These are phyloP conservation scores for Leucoptera coffeella DNA, from an alignment of 2,888 invertebrate genomes.

Conservation along the genomic window DNA sequence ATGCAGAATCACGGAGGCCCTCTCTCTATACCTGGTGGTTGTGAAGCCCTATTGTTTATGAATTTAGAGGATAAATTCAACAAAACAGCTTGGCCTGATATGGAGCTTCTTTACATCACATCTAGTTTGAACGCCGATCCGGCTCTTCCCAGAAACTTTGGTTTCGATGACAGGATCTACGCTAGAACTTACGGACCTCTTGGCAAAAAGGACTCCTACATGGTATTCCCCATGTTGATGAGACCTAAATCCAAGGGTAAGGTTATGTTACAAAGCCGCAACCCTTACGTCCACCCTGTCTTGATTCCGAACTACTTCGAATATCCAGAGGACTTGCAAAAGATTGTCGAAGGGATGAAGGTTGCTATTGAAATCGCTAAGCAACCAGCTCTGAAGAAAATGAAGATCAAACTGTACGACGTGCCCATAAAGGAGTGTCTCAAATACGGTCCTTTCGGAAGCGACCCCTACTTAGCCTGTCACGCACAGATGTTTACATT, in stretches of 20 bases:
- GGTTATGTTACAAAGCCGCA: constrained; percentile 59
- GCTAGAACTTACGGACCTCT: constrained; percentile 27
- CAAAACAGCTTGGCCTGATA: constrained; percentile 54
- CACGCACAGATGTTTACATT: constrained; percentile 60
- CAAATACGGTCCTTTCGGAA: constrained; percentile 44
- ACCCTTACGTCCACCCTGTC: constrained; percentile 67
- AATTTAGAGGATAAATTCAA: constrained; percentile 53
- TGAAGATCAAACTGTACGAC: constrained; percentile 54
- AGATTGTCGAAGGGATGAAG: constrained; percentile 59
- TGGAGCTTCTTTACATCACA: constrained; percentile 57
- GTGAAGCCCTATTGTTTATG: constrained; percentile 61
- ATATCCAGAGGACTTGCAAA: constrained; percentile 54
- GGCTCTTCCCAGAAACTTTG: constrained; percentile 40
- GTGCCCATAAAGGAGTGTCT: constrained; percentile 57
- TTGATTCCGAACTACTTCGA: constrained; percentile 77
- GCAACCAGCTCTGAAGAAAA: constrained; percentile 51
- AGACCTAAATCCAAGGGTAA: constrained; percentile 67
- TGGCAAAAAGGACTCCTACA: constrained; percentile 30
- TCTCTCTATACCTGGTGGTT: constrained; percentile 58
- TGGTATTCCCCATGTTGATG: constrained; percentile 64
- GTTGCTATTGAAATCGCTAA: constrained; percentile 50
- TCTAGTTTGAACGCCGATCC: constrained; percentile 47
- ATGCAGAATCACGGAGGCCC: constrained; percentile 48
- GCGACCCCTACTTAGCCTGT: constrained; percentile 66
- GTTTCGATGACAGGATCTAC: constrained; percentile 40